These are phyloP conservation scores for Scaptomyza polygonia DNA, from an alignment of 2,888 invertebrate species.

Conservation along the genomic window DNA sequence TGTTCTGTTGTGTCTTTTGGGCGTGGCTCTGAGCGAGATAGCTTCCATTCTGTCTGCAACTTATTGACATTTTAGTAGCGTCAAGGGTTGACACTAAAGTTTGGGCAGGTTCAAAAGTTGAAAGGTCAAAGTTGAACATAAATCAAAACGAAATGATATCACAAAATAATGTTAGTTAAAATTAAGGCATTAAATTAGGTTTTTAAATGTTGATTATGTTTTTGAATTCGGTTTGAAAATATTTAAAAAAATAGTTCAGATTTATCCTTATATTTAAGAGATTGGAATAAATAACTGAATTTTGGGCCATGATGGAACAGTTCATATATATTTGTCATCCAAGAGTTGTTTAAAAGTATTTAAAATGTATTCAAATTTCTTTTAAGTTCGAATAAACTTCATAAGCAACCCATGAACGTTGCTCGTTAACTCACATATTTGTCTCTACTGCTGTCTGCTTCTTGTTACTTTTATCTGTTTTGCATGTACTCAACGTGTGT, in stretches of 20 bases:
- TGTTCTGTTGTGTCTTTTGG: constrained; percentile 31
- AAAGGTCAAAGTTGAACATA: no score
- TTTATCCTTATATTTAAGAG: no score
- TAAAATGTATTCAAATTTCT: not conserved
- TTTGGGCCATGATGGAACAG: no score
- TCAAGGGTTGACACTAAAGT: constrained; percentile 25
- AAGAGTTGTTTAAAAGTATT: no score
- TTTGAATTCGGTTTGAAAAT: no score
- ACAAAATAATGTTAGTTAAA: not conserved
- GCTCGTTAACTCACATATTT: constrained; percentile 18
- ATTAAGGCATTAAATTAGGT: no score
- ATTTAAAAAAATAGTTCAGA: no score
- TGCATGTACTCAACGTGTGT: constrained; percentile 60
- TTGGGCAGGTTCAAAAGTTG: not conserved
- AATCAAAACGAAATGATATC: not conserved
- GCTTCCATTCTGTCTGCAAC: constrained; percentile 66
- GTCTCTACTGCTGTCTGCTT: constrained; percentile 50
- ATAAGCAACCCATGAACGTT: constrained; percentile 15
- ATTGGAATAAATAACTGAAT: no score
- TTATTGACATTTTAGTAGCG: constrained; percentile 65
- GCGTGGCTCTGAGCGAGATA: constrained; percentile 51
- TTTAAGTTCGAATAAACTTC: not conserved
- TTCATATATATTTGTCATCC: not conserved
- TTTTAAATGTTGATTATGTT: no score
- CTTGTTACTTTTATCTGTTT: constrained; percentile 78